phyloP scores from a whole-genome alignment of 2,113 vertebrate genomes.

The Vanacampus margaritifer region DNA sequence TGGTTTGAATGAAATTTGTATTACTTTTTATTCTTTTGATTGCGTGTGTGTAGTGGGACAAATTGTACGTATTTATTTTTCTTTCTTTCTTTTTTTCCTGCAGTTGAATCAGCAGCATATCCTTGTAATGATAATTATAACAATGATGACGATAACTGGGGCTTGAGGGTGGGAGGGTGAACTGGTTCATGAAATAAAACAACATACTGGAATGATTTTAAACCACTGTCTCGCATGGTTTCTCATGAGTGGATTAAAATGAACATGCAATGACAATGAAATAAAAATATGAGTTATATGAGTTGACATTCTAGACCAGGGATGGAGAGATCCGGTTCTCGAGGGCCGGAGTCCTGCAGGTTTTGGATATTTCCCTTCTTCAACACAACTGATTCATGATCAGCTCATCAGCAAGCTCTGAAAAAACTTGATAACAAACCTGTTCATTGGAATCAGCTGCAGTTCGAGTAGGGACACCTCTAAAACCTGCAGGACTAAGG shows the following conservation, averaged over 20 bases:
- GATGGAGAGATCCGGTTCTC: too few relatives aligned
- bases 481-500: too few relatives aligned
- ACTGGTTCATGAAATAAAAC: slow-evolving; percentile 60
- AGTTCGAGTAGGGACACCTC: too few relatives aligned
- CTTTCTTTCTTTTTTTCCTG: slow-evolving; percentile 64
- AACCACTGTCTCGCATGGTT: slow-evolving; percentile 32
- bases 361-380: too few relatives aligned
- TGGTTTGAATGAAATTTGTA: slow-evolving; percentile 63
- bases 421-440: too few relatives aligned
- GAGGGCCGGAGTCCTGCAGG: too few relatives aligned
- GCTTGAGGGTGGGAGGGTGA: slow-evolving; percentile 17
- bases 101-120: slow-evolving; percentile 70
- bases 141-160: slow-evolving; percentile 52
- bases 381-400: too few relatives aligned
- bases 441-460: too few relatives aligned
- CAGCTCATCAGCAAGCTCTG: too few relatives aligned
- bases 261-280: not conserved
- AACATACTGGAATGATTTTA: slow-evolving; percentile 70
- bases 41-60: slow-evolving; percentile 69
- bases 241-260: not conserved
- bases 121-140: slow-evolving; percentile 67
- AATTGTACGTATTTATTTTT: slow-evolving; percentile 73
- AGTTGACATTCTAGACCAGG: too few relatives aligned
- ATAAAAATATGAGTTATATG: not conserved
- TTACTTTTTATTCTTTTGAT: slow-evolving; percentile 31